These are phyloP conservation scores for Heterotis niloticus DNA, from an alignment of 2,113 vertebrate genomes.

Conservation along the genomic window DNA sequence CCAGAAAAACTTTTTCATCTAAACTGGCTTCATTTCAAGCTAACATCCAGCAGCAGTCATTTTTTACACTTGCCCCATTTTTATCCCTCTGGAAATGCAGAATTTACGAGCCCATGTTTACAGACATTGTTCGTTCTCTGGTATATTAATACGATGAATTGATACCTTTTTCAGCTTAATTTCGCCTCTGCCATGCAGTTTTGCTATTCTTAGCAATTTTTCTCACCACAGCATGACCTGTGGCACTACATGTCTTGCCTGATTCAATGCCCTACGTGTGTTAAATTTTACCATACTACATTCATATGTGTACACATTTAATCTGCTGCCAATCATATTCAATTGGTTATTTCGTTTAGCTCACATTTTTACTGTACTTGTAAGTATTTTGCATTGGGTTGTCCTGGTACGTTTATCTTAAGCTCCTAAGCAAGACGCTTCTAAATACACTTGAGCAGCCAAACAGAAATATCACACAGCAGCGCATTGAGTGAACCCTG, in stretches of 20 bases:
- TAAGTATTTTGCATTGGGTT: no score
- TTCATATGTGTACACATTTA: not conserved
- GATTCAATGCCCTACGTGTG: not conserved
- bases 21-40: conserved; percentile 74
- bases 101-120: not conserved
- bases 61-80: conserved; percentile 70
- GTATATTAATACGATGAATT: conserved; percentile 11
- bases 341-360: no score
- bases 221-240: not conserved
- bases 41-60: conserved; percentile 61
- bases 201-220: not conserved
- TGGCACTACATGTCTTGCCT: not conserved
- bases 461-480: no score
- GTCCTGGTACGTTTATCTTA: no score
- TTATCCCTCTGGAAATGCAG: conserved; percentile 45
- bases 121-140: not conserved
- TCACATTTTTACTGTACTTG: no score
- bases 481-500: no score
- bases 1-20: conserved; percentile 47
- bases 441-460: no score
- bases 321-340: no score
- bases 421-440: no score
- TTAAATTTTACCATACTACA: not conserved
- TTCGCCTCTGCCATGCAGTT: not conserved
- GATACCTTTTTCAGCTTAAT: not conserved